These are phyloP conservation scores for Parotocinclus haroldoi DNA, from an alignment of 2,797 vertebrate genomes.

Conservation along the genomic window DNA sequence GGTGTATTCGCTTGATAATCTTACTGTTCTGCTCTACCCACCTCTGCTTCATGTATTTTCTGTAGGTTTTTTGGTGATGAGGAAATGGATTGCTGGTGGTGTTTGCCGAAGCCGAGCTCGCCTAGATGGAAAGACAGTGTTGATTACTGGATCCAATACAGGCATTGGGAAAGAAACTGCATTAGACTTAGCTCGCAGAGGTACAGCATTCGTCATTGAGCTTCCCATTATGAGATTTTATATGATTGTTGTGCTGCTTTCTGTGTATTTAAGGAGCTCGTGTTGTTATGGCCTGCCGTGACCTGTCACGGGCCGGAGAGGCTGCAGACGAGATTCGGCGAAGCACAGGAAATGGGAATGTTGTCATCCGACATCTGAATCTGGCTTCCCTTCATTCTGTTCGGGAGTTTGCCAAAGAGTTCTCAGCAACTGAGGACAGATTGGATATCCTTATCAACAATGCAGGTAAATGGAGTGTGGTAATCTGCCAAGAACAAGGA, in stretches of 20 bases:
- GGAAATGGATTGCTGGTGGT: slow-evolving; percentile 81
- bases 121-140: slow-evolving; percentile 81
- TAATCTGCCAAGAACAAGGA: too few relatives aligned
- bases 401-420: slow-evolving; percentile 62
- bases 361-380: slow-evolving; percentile 68
- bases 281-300: slow-evolving; percentile 75
- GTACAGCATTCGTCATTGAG: slow-evolving; percentile 60
- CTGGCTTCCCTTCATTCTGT: slow-evolving; percentile 66
- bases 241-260: slow-evolving; percentile 16
- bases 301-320: slow-evolving; percentile 59
- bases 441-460: slow-evolving; percentile 76
- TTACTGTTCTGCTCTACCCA: too few relatives aligned
- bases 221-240: too few relatives aligned
- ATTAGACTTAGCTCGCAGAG: slow-evolving; percentile 80
- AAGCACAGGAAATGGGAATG: slow-evolving; percentile 65
- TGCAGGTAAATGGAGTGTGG: slow-evolving; percentile 57
- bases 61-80: slow-evolving; percentile 47
- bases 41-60: too few relatives aligned
- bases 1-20: too few relatives aligned
- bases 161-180: slow-evolving; percentile 92
- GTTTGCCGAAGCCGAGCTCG: slow-evolving; percentile 67
- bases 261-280: slow-evolving; percentile 60
- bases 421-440: slow-evolving; percentile 62
- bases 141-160: slow-evolving; percentile 87
- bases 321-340: slow-evolving; percentile 61